Conservation (phyloP, 2,888 invertebrate species). For the Aproaerema taeniolella region DNA sequence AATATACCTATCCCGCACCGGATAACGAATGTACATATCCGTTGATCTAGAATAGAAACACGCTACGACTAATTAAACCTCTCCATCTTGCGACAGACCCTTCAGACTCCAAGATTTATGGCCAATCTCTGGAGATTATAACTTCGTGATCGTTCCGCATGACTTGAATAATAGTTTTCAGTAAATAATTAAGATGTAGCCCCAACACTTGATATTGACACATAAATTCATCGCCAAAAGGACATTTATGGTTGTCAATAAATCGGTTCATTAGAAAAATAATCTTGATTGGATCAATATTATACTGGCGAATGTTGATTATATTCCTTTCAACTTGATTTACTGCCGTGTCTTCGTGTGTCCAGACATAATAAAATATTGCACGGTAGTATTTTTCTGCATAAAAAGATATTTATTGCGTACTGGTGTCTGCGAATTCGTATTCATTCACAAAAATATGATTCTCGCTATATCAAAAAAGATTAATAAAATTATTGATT, state of each 20-base stretch:
- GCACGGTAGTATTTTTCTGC: slow-evolving; percentile 5
- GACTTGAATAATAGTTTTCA: slow-evolving; percentile 29
- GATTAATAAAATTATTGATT: too few species aligned
- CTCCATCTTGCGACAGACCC: slow-evolving; percentile 37
- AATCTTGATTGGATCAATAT: slow-evolving; percentile 44
- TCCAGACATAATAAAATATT: slow-evolving; percentile 1
- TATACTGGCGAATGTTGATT: not conserved
- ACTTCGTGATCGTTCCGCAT: slow-evolving; percentile 32
- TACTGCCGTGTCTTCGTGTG: slow-evolving; percentile 1
- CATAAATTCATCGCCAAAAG: slow-evolving; percentile 44
- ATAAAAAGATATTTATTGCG: slow-evolving; percentile 3
- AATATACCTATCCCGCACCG: slow-evolving; percentile 46
- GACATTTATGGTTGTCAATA: slow-evolving; percentile 59
- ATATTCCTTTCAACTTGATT: slow-evolving; percentile 3
- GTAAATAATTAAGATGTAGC: slow-evolving; percentile 33
- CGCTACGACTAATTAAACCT: slow-evolving; percentile 52
- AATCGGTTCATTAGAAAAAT: slow-evolving; percentile 52
- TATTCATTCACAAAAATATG: too few species aligned
- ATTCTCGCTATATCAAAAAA: too few species aligned
- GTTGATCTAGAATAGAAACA: slow-evolving; percentile 49
- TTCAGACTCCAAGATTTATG: slow-evolving; percentile 40
- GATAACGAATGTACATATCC: slow-evolving; percentile 48
- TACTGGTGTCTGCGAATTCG: not conserved
- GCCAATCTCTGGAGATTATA: slow-evolving; percentile 32
- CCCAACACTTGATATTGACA: slow-evolving; percentile 35